Conservation (phyloP, 2,113 vertebrate genomes). For the Formicarius rufipectus region DNA sequence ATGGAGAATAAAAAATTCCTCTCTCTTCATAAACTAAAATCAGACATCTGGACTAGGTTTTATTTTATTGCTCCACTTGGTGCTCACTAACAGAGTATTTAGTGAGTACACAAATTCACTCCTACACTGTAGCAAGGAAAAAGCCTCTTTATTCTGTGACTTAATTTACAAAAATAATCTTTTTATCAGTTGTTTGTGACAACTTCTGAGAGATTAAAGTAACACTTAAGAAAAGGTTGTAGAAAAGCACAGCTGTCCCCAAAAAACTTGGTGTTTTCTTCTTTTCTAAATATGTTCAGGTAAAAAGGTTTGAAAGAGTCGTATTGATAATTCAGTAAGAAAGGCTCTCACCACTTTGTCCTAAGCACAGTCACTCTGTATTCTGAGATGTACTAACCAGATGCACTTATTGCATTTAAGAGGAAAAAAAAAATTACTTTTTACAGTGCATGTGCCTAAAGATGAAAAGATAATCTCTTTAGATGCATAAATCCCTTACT, state of each 20-base stretch:
- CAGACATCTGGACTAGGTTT: neutral
- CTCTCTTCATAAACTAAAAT: neutral
- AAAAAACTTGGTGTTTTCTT: neutral
- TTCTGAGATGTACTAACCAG: constrained; percentile 5
- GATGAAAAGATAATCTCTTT: constrained; percentile 43
- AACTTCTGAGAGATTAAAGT: neutral
- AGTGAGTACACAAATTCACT: neutral
- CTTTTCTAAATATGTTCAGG: neutral
- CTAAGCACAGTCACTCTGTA: constrained; percentile 4
- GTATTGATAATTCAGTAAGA: neutral
- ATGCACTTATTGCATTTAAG: neutral
- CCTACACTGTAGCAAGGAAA: neutral
- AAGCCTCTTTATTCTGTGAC: neutral
- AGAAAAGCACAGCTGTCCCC: neutral
- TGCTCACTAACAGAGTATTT: neutral
- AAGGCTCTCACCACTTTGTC: constrained; percentile 12
- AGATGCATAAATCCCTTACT: constrained; percentile 36
- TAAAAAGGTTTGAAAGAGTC: constrained; percentile 10
- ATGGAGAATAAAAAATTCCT: neutral
- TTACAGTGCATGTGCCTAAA: neutral
- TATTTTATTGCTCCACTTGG: neutral
- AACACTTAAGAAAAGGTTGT: neutral
- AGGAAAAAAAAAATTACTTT: neutral
- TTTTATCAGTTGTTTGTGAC: neutral
- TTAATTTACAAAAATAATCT: neutral